phyloP scores from a whole-genome alignment of 1,140 invertebrate species.

The Drosophila tropicalis region DNA sequence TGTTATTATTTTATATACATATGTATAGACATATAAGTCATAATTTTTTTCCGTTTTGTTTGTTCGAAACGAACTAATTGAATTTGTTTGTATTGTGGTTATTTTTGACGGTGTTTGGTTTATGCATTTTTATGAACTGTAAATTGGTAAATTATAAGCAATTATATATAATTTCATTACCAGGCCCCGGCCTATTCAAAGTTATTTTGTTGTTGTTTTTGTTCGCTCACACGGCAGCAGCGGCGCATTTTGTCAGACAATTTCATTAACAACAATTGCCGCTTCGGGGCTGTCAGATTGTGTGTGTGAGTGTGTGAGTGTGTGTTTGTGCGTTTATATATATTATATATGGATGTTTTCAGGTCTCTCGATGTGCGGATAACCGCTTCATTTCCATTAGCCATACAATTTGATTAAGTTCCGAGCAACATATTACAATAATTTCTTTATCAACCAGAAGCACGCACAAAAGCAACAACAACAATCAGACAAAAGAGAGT shows the following conservation, averaged over 20 bases:
- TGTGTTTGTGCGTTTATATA: constrained; percentile 26
- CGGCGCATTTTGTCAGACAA: constrained; percentile 65
- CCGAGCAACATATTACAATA: constrained; percentile 48
- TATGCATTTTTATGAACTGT: constrained; percentile 60
- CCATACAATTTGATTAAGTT: constrained; percentile 69
- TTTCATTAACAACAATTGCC: constrained; percentile 73
- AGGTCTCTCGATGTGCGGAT: constrained; percentile 16
- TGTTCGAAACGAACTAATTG: constrained; percentile 41
- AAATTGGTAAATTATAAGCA: constrained; percentile 73
- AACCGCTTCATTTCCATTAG: constrained; percentile 51
- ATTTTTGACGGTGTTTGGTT: constrained; percentile 41
- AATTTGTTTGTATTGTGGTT: constrained; percentile 43
- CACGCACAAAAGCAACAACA: constrained; percentile 48
- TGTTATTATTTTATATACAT: not conserved
- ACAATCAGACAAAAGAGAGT: constrained; percentile 41
- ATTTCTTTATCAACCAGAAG: constrained; percentile 52
- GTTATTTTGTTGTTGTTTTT: not conserved
- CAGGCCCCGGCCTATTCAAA: constrained; percentile 44
- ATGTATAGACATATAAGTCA: not conserved
- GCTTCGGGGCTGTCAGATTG: constrained; percentile 3
- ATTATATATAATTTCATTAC: constrained; percentile 71
- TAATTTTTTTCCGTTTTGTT: constrained; percentile 5
- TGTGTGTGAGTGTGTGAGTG: not conserved
- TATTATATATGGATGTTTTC: constrained; percentile 5
- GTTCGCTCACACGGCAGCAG: constrained; percentile 44